Evolutionary conservation across 2,888 invertebrate species (phyloP), one percentile per base, ranked within the genome.

Genomic region (Agrenia bidenticulata): DNA sequence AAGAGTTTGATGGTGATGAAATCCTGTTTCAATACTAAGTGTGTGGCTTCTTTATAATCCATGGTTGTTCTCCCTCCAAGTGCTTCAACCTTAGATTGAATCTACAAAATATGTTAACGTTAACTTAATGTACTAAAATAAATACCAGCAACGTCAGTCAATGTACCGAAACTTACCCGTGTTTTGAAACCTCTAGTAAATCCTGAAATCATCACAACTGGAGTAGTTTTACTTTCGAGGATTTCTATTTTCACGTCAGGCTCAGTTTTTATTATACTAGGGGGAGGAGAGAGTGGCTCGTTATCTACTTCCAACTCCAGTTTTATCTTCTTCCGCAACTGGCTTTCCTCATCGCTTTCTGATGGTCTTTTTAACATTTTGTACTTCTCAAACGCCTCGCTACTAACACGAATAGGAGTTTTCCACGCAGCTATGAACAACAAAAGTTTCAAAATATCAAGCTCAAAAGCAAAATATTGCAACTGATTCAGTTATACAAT

Each of bases 331-430:
- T 64, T 60, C 23, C 53, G 39, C 13, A 37, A 37, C 2, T 55
- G 49, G 1, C 13, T 2, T 13, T 59, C 59, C 7, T 42, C 50
- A 15, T 64, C 53, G 15, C 32, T 32, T 19, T 64, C 61, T 24
- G 59, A 13, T 13, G 61, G 51, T 77, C 71, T 78, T 5, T 78
- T 78, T 76, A 86, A 85, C 19, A 89, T 85, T 78, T 91, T 92
- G 2, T 90, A 89, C 15, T 90, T 86, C 80, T 93, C 92, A 79
- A 91, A 90, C 0, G 89, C 88, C 76, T 93, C 93, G 77, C 88
- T 91, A 0, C 90, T 89, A 73, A 96, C 88, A 78, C 91, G 91
- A 65, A 94, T 90, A 0, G 94, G 94, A 81, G 89, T 88, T 81
- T 93, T 94, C 96, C 96, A 97, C 0, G 94, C 91, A 79, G 88